phyloP scores from a whole-genome alignment of 2,113 vertebrate genomes.

The Chaetodon auriga region DNA sequence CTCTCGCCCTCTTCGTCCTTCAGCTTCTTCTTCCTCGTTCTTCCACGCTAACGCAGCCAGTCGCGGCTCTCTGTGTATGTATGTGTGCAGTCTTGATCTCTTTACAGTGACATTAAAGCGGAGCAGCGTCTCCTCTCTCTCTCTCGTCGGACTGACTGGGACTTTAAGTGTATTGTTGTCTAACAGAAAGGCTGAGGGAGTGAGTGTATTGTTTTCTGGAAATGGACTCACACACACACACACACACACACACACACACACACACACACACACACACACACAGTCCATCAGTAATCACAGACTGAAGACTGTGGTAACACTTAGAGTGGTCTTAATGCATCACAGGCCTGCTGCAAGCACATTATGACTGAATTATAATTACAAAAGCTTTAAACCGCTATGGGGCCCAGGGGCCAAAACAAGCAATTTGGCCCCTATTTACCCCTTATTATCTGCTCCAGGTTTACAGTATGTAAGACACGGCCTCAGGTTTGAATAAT shows the following conservation, averaged over 20 bases:
- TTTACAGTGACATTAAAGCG: slow-evolving; percentile 61
- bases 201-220: slow-evolving; percentile 64
- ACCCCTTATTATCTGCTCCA: neutral
- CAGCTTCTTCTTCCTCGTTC: slow-evolving; percentile 45
- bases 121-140: slow-evolving; percentile 47
- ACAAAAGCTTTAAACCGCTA: neutral
- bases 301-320: slow-evolving; percentile 41
- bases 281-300: slow-evolving; percentile 34
- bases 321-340: slow-evolving; percentile 47
- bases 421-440: neutral
- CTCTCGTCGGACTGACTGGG: slow-evolving; percentile 36
- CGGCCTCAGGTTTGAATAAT: neutral
- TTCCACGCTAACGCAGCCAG: slow-evolving; percentile 18
- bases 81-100: slow-evolving; percentile 46
- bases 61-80: neutral
- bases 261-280: neutral
- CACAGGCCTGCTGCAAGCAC: neutral
- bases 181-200: slow-evolving; percentile 31
- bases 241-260: neutral
- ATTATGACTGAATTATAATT: slow-evolving; percentile 27
- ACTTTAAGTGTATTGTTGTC: slow-evolving; percentile 75
- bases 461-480: neutral
- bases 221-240: slow-evolving; percentile 41
- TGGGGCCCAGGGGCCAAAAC: neutral
- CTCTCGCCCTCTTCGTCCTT: slow-evolving; percentile 50